Base-by-base conservation (phyloP, 2,113 vertebrate species). In the Anser cygnoides region DNA sequence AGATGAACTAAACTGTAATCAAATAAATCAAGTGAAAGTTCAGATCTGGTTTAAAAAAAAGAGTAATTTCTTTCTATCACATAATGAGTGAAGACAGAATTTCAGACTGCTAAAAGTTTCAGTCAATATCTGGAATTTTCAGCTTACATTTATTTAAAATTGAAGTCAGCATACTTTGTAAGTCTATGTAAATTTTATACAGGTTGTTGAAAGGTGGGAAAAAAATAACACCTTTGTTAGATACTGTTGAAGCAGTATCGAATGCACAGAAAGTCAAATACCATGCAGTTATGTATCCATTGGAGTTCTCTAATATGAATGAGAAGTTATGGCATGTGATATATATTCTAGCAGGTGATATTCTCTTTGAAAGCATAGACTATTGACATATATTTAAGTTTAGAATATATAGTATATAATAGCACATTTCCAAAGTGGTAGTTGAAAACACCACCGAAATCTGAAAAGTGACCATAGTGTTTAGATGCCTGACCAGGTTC, bases 311-410 rank as follows among this genome's bases (percentile, higher is more conserved):
- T 41, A 54, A 31, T 11, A 50, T 16, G 12, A 84, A 31, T 1
- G 1, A 74, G 35, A 50, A 35, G 18, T 35, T 80, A 83, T 73
- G 5, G 12, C 10, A 49, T 71, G 12, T 67, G 35, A 9, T 14
- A 89, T 26, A 39, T 8, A 67, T 55, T 46, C 28, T 74, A 66
- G 4, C 2, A 28, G 37, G 33, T 37, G 35, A 59, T 11, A 26
- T 0, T 26, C 4, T 72, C 2, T 87, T 71, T 77, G 43, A 46
- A 92, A 83, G 17, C 10, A 59, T 23, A 70, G 57, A 7, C 62
- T 81, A 58, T 1, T n/a, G 61, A 31, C 0, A 0, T 4, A 54
- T 8, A 21, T 4, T 54, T 6, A 28, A 58, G 5, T 68, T 92
- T 61, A 52, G 29, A 41, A 61, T 61, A 44, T 11, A 15, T 9